Percentiles rank a stretch among this genome's conserved stretches.
These are phyloP conservation scores for Morus bassanus DNA, from an alignment of 2,797 vertebrate species.

Conservation along the genomic window DNA sequence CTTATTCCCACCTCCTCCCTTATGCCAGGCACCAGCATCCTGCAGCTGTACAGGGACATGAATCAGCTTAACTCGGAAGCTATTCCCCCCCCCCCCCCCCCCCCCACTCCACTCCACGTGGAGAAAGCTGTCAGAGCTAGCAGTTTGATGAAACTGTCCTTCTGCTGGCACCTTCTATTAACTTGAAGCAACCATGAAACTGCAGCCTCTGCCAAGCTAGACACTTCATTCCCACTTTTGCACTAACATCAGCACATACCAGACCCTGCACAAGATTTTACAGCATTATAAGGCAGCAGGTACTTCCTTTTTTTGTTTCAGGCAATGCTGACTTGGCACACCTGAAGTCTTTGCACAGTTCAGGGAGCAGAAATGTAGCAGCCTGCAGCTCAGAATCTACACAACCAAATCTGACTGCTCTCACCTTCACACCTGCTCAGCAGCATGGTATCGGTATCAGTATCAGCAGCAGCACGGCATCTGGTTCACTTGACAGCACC, in stretches of 20 bases:
- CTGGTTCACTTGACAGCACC: background rate
- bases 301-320: background rate
- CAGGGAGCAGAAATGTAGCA: background rate
- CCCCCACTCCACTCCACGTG: background rate
- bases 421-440: background rate
- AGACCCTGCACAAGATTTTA: background rate
- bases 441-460: background rate
- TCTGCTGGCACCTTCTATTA: background rate
- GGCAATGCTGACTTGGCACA: background rate
- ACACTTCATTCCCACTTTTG: background rate
- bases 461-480: fast-evolving
- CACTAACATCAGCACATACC: background rate
- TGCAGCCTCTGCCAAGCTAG: background rate
- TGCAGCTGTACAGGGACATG: background rate
- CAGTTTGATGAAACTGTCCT: background rate
- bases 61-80: background rate
- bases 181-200: background rate
- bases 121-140: background rate
- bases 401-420: background rate
- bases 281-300: background rate
- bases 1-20: background rate
- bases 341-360: background rate
- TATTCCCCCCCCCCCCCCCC: no score
- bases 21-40: background rate
- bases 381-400: background rate